phyloP scores from a whole-genome alignment of 2,888 invertebrate genomes.

The Eilema caniola region DNA sequence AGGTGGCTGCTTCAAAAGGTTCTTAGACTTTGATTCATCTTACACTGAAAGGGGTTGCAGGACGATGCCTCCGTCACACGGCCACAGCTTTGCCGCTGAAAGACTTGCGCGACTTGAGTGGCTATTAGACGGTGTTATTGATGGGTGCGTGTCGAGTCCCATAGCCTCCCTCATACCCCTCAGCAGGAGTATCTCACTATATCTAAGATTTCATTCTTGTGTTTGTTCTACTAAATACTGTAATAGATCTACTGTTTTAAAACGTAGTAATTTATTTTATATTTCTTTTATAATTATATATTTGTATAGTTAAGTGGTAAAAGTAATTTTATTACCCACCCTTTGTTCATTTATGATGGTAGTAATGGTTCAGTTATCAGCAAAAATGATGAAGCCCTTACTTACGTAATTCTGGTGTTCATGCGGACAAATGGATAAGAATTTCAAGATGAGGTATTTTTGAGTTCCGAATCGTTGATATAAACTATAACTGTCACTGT shows the following conservation, averaged over 20 bases:
- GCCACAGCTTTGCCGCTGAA: slow-evolving; percentile 51
- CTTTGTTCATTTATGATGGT: too few species aligned
- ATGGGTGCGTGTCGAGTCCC: slow-evolving; percentile 64
- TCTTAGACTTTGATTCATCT: slow-evolving; percentile 53
- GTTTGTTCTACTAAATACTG: slow-evolving; percentile 63
- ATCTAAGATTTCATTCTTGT: slow-evolving; percentile 66
- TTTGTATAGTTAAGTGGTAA: background rate
- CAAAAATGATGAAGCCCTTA: too few species aligned
- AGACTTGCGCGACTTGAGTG: slow-evolving; percentile 53
- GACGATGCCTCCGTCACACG: slow-evolving; percentile 49
- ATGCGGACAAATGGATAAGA: too few species aligned
- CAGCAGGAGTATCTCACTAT: slow-evolving; percentile 62
- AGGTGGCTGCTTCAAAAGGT: slow-evolving; percentile 58
- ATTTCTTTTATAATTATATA: background rate
- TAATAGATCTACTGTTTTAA: slow-evolving; percentile 49
- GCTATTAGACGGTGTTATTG: slow-evolving; percentile 34
- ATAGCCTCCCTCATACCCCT: slow-evolving; percentile 64
- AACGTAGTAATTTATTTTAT: slow-evolving; percentile 3
- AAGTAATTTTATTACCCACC: too few species aligned
- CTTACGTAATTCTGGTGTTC: too few species aligned
- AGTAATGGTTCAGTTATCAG: too few species aligned
- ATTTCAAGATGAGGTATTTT: too few species aligned
- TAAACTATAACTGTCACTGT: too few species aligned
- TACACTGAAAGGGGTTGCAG: slow-evolving; percentile 66
- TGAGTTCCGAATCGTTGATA: too few species aligned